Conservation (phyloP, 2,797 vertebrate genomes). For the Coregonus suidteri region DNA sequence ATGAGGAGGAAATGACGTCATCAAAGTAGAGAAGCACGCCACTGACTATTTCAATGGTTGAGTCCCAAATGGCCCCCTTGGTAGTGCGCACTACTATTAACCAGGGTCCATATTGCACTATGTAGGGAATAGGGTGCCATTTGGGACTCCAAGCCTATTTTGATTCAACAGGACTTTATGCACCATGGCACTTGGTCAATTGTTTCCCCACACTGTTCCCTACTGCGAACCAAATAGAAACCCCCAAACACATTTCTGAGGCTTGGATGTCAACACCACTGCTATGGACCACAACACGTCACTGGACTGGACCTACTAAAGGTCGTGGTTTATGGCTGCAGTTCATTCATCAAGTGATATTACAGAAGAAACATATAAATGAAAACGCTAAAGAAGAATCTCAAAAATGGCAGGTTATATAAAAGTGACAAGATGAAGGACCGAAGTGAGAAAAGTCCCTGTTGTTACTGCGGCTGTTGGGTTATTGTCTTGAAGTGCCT, state of each 20-base stretch:
- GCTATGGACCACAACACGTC: constrained; percentile 9
- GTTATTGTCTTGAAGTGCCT: background rate
- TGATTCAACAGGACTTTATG: constrained; percentile 19
- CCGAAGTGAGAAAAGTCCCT: constrained; percentile 50
- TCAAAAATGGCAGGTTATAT: background rate
- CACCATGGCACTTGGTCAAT: constrained; percentile 14
- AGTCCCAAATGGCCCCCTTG: too few relatives aligned
- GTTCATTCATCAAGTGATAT: constrained; percentile 13
- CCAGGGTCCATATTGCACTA: background rate
- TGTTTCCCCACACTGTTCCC: constrained; percentile 12
- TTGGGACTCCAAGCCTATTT: background rate
- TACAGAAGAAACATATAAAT: background rate
- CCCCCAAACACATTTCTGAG: constrained; percentile 21
- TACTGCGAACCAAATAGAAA: constrained; percentile 32
- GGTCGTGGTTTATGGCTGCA: background rate
- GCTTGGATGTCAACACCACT: constrained; percentile 26
- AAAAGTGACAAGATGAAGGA: background rate
- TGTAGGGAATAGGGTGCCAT: background rate
- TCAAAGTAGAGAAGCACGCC: constrained; percentile 11
- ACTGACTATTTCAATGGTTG: too few relatives aligned
- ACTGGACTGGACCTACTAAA: constrained; percentile 1
- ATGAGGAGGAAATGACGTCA: constrained; percentile 42
- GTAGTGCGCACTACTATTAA: too few relatives aligned
- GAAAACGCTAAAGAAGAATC: background rate
- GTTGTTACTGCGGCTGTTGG: constrained; percentile 3